Percentiles rank a stretch among this genome's conserved stretches.
Evolutionary conservation across 2,797 vertebrate species (phyloP).

Genomic region (Serranus cabrilla): DNA sequence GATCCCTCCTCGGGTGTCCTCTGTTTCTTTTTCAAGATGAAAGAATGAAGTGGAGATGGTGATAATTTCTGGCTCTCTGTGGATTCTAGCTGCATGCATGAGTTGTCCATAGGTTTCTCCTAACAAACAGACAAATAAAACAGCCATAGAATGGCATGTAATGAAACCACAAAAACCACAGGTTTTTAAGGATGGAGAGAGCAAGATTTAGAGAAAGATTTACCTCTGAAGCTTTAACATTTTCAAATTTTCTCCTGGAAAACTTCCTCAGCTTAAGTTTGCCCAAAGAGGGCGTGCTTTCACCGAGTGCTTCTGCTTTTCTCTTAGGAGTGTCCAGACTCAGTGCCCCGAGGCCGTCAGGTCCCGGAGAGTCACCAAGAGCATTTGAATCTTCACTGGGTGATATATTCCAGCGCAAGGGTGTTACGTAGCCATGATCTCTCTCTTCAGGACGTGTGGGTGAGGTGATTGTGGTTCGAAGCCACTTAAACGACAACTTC

Average conservation of each 20-base stretch:
- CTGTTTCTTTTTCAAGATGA: slow-evolving; percentile 64
- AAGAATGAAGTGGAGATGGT: slow-evolving; percentile 31
- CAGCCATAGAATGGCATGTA: too few relatives aligned
- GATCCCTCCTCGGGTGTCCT: slow-evolving; percentile 77
- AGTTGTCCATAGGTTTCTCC: slow-evolving; percentile 11
- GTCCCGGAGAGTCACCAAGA: slow-evolving; percentile 64
- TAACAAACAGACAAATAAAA: slow-evolving; percentile 30
- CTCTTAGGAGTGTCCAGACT: slow-evolving; percentile 77
- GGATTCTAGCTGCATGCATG: slow-evolving; percentile 22
- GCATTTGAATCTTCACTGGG: slow-evolving; percentile 29
- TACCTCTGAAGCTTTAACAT: slow-evolving; percentile 55
- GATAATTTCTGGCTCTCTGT: slow-evolving; percentile 8
- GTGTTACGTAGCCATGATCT: slow-evolving; percentile 22
- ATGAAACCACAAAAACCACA: too few relatives aligned
- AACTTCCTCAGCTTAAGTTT: slow-evolving; percentile 65
- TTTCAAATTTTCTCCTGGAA: slow-evolving; percentile 35
- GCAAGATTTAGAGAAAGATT: not conserved
- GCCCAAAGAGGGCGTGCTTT: slow-evolving; percentile 15
- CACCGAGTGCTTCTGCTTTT: slow-evolving; percentile 40
- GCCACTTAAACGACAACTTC: slow-evolving; percentile 68
- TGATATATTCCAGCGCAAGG: slow-evolving; percentile 20
- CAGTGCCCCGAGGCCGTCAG: slow-evolving; percentile 54
- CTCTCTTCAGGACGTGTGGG: slow-evolving; percentile 38
- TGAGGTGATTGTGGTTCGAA: slow-evolving; percentile 29
- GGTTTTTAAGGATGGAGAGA: not conserved